These are phyloP conservation scores for Ptilorrhoa leucosticta DNA, from an alignment of 2,113 vertebrate species.

Conservation along the genomic window DNA sequence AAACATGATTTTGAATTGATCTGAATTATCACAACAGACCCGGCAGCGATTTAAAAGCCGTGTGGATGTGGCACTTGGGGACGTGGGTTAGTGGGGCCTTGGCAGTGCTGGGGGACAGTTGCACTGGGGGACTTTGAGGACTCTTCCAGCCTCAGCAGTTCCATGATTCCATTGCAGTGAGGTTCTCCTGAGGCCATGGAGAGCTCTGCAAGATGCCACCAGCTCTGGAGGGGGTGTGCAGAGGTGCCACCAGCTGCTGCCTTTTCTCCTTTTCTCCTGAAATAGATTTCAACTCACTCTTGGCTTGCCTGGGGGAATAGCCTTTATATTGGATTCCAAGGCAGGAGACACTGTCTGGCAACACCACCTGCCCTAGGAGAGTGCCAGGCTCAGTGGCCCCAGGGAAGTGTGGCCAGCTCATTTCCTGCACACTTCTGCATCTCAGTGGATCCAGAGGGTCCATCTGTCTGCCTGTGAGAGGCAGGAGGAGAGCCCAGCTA, in stretches of 20 bases:
- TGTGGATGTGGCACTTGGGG: background rate
- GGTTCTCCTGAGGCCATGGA: background rate
- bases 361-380: background rate
- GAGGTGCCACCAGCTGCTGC: background rate
- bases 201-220: background rate
- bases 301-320: background rate
- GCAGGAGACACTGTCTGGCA: background rate
- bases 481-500: background rate
- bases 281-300: background rate
- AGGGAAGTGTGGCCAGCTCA: accelerated
- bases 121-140: too few relatives aligned
- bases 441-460: background rate
- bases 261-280: background rate
- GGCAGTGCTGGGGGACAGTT: background rate
- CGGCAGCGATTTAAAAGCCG: background rate
- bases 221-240: background rate
- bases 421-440: background rate
- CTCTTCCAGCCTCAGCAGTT: background rate
- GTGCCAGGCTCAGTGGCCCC: background rate
- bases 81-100: background rate
- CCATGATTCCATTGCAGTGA: background rate
- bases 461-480: accelerated
- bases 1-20: background rate
- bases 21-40: background rate
- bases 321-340: background rate